These are phyloP conservation scores for Anarrhichthys ocellatus DNA, from an alignment of 2,113 vertebrate species.

Conservation along the genomic window DNA sequence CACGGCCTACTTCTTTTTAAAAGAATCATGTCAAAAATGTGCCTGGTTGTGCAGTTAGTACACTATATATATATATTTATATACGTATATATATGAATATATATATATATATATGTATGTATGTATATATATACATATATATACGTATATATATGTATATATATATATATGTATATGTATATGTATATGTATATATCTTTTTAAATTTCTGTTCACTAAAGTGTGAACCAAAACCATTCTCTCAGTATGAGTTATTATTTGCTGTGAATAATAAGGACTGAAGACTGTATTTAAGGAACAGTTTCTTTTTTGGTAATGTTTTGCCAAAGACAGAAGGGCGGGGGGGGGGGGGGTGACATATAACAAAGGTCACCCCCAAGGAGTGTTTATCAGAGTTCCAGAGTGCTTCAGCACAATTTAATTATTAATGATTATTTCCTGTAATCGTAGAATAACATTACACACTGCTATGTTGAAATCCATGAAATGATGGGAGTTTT, in stretches of 20 bases:
- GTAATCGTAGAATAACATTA: slow-evolving; percentile 19
- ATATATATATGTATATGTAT: neutral
- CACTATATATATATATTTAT: neutral
- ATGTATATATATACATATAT: too few species aligned
- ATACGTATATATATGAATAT: too few species aligned
- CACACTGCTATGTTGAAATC: slow-evolving; percentile 8
- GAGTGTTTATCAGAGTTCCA: slow-evolving; percentile 36
- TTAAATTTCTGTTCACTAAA: neutral
- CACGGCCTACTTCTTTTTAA: slow-evolving; percentile 58
- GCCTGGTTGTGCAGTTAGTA: neutral
- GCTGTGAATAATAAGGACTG: slow-evolving; percentile 11
- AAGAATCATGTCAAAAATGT: slow-evolving; percentile 9
- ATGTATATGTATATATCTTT: neutral
- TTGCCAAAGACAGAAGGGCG: slow-evolving; percentile 4
- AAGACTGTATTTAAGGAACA: neutral
- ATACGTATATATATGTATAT: neutral
- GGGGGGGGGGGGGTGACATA: slow-evolving; percentile 5
- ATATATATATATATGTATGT: too few species aligned
- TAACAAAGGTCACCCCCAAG: slow-evolving; percentile 31
- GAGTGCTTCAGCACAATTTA: slow-evolving; percentile 16
- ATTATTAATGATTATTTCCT: slow-evolving; percentile 17
- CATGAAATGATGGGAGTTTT: neutral
- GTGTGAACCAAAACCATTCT: neutral
- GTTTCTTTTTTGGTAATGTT: slow-evolving; percentile 2
- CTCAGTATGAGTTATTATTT: neutral